phyloP scores from a whole-genome alignment of 2,888 invertebrate genomes.

The Sinopyrophorus schimmeli region DNA sequence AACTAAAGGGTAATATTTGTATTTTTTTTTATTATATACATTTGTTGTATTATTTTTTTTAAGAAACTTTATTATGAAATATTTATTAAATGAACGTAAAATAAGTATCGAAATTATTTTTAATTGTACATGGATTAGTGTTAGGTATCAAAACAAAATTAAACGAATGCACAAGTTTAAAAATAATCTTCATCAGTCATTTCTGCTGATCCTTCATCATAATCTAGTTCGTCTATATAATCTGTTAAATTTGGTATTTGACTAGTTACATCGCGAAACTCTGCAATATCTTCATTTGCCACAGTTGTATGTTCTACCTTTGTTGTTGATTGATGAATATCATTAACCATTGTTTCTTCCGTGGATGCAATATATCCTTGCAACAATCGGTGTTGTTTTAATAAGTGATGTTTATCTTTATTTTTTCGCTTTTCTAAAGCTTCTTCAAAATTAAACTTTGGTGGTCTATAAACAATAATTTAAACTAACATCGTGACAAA shows the following conservation, averaged over 20 bases:
- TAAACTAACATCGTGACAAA: background rate
- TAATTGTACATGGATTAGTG: too few relatives aligned
- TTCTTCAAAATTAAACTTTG: conserved; percentile 63
- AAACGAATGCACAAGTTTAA: too few relatives aligned
- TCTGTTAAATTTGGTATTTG: conserved; percentile 20
- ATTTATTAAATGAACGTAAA: too few relatives aligned
- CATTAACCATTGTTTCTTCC: conserved; percentile 6
- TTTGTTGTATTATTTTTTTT: too few relatives aligned
- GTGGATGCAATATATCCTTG: conserved; percentile 41
- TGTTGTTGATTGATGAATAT: conserved; percentile 17
- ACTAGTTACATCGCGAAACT: conserved; percentile 14
- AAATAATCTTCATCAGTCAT: conserved; percentile 49
- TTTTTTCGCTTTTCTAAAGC: conserved; percentile 61
- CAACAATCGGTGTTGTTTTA: conserved; percentile 46
- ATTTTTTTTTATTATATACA: too few relatives aligned
- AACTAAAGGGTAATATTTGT: too few relatives aligned
- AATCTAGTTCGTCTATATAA: conserved; percentile 31
- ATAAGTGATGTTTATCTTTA: conserved; percentile 53
- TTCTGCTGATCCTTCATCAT: conserved; percentile 41
- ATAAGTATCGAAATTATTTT: too few relatives aligned
- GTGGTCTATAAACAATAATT: conserved; percentile 56
- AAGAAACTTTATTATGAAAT: too few relatives aligned
- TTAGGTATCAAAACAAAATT: too few relatives aligned
- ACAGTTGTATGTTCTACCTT: conserved; percentile 4
- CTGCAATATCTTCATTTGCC: conserved; percentile 13